A percentile compares a stretch with the other conserved stretches of the same genome.
phyloP scores from a whole-genome alignment of 2,797 vertebrate genomes.

The Spatula versicolor region DNA sequence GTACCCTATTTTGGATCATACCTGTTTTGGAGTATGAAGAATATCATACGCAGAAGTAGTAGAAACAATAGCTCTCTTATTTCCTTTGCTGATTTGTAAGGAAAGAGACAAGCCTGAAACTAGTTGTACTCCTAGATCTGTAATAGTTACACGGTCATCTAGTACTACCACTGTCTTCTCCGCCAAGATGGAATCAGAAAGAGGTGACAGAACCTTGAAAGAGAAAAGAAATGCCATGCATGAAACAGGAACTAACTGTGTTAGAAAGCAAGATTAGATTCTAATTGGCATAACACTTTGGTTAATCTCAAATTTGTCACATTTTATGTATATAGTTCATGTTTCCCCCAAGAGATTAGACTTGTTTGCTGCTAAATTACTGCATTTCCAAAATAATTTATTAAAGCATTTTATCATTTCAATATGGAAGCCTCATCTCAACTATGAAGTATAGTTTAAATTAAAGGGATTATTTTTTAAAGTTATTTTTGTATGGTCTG shows the following conservation, averaged over 20 bases:
- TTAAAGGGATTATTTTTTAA: not conserved
- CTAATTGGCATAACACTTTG: not conserved
- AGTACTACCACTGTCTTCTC: constrained; percentile 94
- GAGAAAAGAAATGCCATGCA: not conserved
- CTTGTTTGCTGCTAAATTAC: not conserved
- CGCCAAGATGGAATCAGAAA: constrained; percentile 95
- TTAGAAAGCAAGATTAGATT: not conserved
- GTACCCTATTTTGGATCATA: not conserved
- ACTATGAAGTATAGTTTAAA: not conserved
- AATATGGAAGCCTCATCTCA: not conserved
- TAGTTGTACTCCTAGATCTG: constrained; percentile 90
- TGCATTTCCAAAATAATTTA: not conserved
- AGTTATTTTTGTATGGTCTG: not conserved
- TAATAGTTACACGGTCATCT: constrained; percentile 93
- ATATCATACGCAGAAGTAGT: constrained; percentile 87
- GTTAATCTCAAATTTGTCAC: not conserved
- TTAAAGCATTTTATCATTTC: not conserved
- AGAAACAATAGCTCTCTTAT: constrained; percentile 85
- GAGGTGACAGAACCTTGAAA: constrained; percentile 90
- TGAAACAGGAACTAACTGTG: not conserved
- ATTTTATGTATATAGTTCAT: not conserved
- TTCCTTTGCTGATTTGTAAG: constrained; percentile 84
- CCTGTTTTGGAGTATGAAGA: constrained; percentile 89
- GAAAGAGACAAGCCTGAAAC: constrained; percentile 88
- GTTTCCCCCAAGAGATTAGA: not conserved